Conservation (phyloP, 2,113 vertebrate species). For the Ahaetulla prasina region DNA sequence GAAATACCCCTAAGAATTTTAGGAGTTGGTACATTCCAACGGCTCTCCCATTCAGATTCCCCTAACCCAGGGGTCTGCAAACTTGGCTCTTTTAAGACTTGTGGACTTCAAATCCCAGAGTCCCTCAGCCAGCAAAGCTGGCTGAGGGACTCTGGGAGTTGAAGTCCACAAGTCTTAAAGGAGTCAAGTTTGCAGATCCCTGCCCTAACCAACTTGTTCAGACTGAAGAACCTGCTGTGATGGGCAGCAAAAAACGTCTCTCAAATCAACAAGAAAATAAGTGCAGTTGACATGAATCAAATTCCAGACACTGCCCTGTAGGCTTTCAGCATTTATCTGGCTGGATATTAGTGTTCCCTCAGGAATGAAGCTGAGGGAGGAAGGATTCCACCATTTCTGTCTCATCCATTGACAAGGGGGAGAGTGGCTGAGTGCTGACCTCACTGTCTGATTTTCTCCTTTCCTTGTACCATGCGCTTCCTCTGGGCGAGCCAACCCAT, state of each 20-base stretch:
- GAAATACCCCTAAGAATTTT: background rate
- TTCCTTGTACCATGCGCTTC: background rate
- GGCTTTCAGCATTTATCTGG: background rate
- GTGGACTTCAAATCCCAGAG: too few relatives aligned
- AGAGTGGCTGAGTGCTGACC: background rate
- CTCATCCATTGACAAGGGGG: background rate
- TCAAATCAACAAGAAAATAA: background rate
- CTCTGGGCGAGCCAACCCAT: background rate
- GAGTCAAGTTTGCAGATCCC: too few relatives aligned
- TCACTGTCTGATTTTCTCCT: accelerated
- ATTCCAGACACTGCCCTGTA: background rate
- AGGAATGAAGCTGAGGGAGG: too few relatives aligned
- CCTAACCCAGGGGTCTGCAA: too few relatives aligned
- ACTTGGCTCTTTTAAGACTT: too few relatives aligned
- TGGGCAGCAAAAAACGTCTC: background rate
- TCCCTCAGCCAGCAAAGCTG: too few relatives aligned
- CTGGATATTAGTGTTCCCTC: background rate
- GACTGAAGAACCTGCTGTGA: background rate
- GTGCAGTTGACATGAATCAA: background rate
- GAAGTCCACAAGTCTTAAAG: too few relatives aligned
- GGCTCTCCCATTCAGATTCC: background rate
- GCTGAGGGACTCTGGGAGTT: too few relatives aligned
- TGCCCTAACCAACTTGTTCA: background rate
- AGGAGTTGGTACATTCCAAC: background rate
- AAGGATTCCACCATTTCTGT: background rate